These are phyloP conservation scores for Oligia fasciuncula DNA, from an alignment of 2,888 invertebrate species.

Conservation along the genomic window DNA sequence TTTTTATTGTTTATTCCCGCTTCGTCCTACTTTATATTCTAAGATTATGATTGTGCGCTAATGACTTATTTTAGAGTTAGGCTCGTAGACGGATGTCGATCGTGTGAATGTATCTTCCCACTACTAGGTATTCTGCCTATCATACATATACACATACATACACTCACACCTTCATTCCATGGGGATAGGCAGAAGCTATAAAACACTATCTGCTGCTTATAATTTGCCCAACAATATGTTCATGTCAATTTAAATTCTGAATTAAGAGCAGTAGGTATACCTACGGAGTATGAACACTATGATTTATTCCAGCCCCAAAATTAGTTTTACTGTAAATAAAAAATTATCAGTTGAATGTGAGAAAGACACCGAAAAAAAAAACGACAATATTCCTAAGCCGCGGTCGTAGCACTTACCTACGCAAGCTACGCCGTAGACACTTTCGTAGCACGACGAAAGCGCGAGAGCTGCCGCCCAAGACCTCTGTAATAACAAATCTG, in stretches of 20 bases:
- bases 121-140: background rate
- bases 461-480: background rate
- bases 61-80: no score
- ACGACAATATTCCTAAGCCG: background rate
- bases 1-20: no score
- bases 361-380: background rate
- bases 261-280: background rate
- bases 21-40: no score
- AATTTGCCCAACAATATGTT: background rate
- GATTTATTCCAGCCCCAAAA: background rate
- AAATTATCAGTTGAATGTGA: background rate
- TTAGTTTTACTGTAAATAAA: background rate
- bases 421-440: slow-evolving; percentile 42
- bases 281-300: background rate
- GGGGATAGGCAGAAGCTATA: background rate
- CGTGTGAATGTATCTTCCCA: background rate
- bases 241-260: background rate
- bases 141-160: background rate
- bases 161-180: background rate
- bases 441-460: slow-evolving; percentile 28
- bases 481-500: no score
- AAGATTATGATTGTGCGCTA: no score
- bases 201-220: background rate
- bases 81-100: background rate
- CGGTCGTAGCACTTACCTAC: slow-evolving; percentile 25